Evolutionary conservation across 2,797 vertebrate genomes (phyloP), one percentile per base, ranked within the genome.

Genomic region (Emys orbicularis): DNA sequence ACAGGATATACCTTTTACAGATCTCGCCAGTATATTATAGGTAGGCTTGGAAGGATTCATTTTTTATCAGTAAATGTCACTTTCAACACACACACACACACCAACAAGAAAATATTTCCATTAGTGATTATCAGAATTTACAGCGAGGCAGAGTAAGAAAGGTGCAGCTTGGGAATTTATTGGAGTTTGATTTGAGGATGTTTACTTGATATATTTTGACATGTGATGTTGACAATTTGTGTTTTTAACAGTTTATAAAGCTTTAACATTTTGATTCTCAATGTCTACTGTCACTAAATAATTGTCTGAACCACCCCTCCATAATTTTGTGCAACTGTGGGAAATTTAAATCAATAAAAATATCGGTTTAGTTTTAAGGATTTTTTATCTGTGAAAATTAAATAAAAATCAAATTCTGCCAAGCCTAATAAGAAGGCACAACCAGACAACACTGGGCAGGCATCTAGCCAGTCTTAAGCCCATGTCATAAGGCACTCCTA

Each of bases 1-100:
- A 77, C 50, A 86, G 72, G 50, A 31, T 61, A 21, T 12, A 44
- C 59, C 82, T 87, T 59, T 80, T 84, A 34, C 77, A 72, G 21
- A 31, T 56, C 59, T 74, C 65, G 88, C 29, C 59, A 13, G 0
- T 27, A n/a, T 79, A 56, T 12, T 12, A 0, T 83, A 79, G n/a
- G n/a, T 68, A 37, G n/a, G 19, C 65, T 68, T 37, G n/a, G n/a
- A 37, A 37, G 65, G 65, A 68, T 68, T 68, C 9, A 10, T 7
- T 68, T 68, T 37, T 68, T 37, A 21, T 68, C n/a, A n/a, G n/a
- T 37, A 68, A 68, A 68, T 23, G 18, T 68, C 19, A 5, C 8
- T 19, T 21, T 68, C n/a, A 6, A 11, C 9, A 37, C 8, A 68
- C 3, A 61, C 29, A 16, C 59, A 65, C 15, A n/a, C 15, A n/a